Evolutionary conservation across 2,797 vertebrate genomes (phyloP), one percentile per base, ranked within the genome.

Genomic region (Rhabdophis nuchalis): DNA sequence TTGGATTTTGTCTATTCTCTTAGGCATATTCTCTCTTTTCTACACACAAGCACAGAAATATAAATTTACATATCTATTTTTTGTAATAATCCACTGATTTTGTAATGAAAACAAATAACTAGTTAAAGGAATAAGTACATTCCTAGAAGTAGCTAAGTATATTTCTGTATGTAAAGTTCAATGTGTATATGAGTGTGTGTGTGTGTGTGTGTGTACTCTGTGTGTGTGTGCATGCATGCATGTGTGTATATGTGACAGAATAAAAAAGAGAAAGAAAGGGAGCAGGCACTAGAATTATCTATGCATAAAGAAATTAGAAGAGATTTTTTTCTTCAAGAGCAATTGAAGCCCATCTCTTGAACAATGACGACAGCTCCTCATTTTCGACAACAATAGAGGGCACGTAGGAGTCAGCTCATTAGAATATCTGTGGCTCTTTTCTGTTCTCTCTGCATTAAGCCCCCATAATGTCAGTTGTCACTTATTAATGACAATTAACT

Each of bases 401-500:
- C 97, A 98, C 96, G 96, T 97, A 97, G 96, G 97, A 97, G 97
- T 98, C 97, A 98, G 96, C 97, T 98, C 98, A 98, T 98, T 98
- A 98, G 97, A 98, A 98, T 98, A 98, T 98, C 97, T 98, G 97
- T 96, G 97, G 97, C 97, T 98, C 97, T 97, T 97, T 98, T 97
- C 97, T 98, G 97, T 97, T 98, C 97, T 98, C 96, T 98, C 97
- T 97, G 97, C 96, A 98, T 98, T 97, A 97, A 98, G 98, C 97
- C 97, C 97, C 97, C 97, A 96, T 98, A 98, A 98, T 97, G 97
- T 98, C 98, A 98, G 97, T 98, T 98, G 98, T 98, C 98, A 98
- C 97, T 98, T 98, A 98, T 98, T 98, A 98, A 97, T 98, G 98
- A 98, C 98, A 98, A 98, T 98, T 98, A 98, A 98, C 98, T 97